Base-by-base conservation (phyloP, 2,797 vertebrate genomes). In the Smutsia gigantea region DNA sequence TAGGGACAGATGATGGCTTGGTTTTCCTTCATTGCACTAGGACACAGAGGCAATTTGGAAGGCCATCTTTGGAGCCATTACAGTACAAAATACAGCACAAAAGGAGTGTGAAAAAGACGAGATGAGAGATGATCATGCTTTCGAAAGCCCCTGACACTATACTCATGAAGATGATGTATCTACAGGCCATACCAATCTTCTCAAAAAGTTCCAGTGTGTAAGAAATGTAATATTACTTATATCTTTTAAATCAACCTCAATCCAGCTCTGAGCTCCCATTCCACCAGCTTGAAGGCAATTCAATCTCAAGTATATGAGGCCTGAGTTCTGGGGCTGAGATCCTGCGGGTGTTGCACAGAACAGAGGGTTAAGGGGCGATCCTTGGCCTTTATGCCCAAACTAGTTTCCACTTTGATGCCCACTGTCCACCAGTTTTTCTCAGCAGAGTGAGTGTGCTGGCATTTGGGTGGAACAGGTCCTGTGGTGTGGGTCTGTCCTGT, bases 191-290 rank as follows among this genome's bases (percentile, higher is more conserved):
- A 31, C 46, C 25, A 29, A 0, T 92, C 13, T 87, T 77, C 29
- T 87, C 7, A 57, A 4, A 59, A 61, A 84, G 34, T 13, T 51
- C 25, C 4, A 37, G 2, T 72, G 12, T 84, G 4, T 19, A 90
- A 92, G 66, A 87, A 93, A 87, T 66, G 4, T 34, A 34, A 23
- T 0, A 9, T 37, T 85, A 49, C 8, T 69, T 84, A 64, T 29
- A 82, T 89, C n/a, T 93, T 95, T 79, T 72, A 85, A 87, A 46
- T 90, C 78, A 94, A 5, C 14, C 14, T 17, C 71, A 78, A 79
- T 75, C 29, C 34, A 63, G 2, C 9, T 87, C 31, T 74, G 29
- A 87, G 21, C 4, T 14, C 18, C 7, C n/a, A 51, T 74, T 9
- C 51, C 27, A 39, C 49, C 11, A 63, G 18, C 21, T 64, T 74